Base-by-base conservation (phyloP, 2,113 vertebrate genomes). In the Callopanchax toddi region DNA sequence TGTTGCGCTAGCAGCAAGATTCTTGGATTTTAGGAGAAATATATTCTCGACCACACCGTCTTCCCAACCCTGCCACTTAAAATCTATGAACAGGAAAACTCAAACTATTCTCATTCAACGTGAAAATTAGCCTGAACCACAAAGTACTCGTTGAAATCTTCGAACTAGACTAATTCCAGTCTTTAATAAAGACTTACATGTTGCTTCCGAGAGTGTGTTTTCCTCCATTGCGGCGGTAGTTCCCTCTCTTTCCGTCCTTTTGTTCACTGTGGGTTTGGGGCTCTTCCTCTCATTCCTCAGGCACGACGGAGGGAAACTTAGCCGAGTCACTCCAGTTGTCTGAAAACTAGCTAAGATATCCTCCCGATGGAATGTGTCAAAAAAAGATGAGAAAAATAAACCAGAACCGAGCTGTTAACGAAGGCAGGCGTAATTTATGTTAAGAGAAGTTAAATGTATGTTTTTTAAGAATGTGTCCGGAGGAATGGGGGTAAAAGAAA, bases 261-360 rank as follows among this genome's bases (percentile, higher is more conserved):
- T 87, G 76, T 82, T 83, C 79, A 87, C 80, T 71, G 81, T 74
- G 78, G 67, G 55, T 79, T 83, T 73, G 7, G n/a, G 51, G 60
- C 68, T 81, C 71, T 74, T 80, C 74, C 73, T 86, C 76, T 90
- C 91, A 93, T 92, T 91, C 89, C 91, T 91, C 82, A 67, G 52
- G 57, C 69, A 67, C 71, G 67, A 32, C 26, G 58, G 55, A 23
- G 37, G n/a, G 64, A 60, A 78, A 79, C 76, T 86, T 82, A 74
- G 68, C 81, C 40, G 56, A 71, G 66, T 82, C 86, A 61, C 84
- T 86, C 79, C 76, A 62, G 72, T 46, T 77, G 70, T 65, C 66
- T 43, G 44, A 52, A 25, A 21, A 58, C 58, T 66, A 43, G 16
- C 15, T 40, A 40, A 16, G 16, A 43, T 9, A 40, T 51, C 32